A percentile compares a stretch with the other conserved stretches of the same genome.
Conservation (phyloP, 2,888 invertebrate species). For the Andrena marginata region DNA sequence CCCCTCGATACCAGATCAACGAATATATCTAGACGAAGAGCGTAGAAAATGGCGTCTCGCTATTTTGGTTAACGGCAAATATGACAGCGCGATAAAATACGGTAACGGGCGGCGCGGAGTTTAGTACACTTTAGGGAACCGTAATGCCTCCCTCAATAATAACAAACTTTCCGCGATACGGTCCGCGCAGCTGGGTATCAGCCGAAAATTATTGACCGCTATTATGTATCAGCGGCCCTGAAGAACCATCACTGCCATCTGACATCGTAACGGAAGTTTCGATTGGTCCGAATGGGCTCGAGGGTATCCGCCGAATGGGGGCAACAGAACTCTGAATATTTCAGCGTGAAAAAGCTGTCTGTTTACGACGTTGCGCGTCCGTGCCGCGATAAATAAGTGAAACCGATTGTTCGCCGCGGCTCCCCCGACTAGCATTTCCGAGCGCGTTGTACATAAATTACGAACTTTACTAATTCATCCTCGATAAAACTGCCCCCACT, state of each 20-base stretch:
- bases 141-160: slow-evolving; percentile 39
- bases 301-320: neutral
- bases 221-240: slow-evolving; percentile 3
- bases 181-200: slow-evolving; percentile 21
- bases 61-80: slow-evolving; percentile 47
- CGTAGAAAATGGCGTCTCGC: slow-evolving; percentile 36
- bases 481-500: slow-evolving; percentile 6
- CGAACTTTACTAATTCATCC: slow-evolving; percentile 34
- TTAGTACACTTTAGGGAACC: slow-evolving; percentile 42
- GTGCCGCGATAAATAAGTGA: slow-evolving; percentile 11
- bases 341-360: neutral
- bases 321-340: neutral
- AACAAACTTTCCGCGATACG: slow-evolving; percentile 38
- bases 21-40: slow-evolving; percentile 24
- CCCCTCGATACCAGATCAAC: neutral
- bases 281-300: neutral
- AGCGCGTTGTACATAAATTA: slow-evolving; percentile 10
- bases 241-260: slow-evolving; percentile 2
- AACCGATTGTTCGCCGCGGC: neutral
- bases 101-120: slow-evolving; percentile 34
- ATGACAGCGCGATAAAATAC: slow-evolving; percentile 48
- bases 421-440: neutral
- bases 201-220: slow-evolving; percentile 29
- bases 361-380: too few species aligned
- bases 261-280: slow-evolving; percentile 17